Percentiles rank a stretch among this genome's conserved stretches.
Conservation (phyloP, 2,113 vertebrate genomes). For the Dipodomys merriami region DNA sequence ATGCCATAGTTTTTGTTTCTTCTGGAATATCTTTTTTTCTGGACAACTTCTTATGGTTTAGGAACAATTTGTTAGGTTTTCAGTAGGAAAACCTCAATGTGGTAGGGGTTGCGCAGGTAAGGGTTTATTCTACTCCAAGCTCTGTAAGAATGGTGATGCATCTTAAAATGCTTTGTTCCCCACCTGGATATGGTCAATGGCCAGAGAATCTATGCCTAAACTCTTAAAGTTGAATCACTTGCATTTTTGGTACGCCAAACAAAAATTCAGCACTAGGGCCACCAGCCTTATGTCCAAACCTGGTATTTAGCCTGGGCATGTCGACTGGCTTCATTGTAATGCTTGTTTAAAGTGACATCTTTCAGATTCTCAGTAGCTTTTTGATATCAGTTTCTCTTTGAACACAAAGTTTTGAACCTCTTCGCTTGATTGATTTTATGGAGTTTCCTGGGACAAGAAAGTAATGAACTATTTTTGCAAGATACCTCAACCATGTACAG, state of each 20-base stretch:
- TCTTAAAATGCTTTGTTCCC: background rate
- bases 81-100: background rate
- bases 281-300: accelerated
- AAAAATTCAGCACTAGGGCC: background rate
- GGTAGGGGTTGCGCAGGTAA: background rate
- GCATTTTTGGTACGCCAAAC: background rate
- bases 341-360: background rate
- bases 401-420: background rate
- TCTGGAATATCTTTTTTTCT: background rate
- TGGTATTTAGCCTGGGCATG: background rate
- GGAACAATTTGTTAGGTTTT: background rate
- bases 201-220: background rate
- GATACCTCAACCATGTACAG: background rate
- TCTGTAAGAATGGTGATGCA: background rate
- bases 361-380: background rate
- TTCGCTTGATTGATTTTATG: background rate
- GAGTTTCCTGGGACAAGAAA: background rate
- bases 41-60: background rate
- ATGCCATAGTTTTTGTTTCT: background rate
- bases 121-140: background rate
- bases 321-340: too few species aligned
- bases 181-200: background rate
- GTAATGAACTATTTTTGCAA: background rate
- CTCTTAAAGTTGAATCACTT: background rate
- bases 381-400: background rate